phyloP scores from a whole-genome alignment of 2,888 invertebrate genomes.

The Hartigia nigra region DNA sequence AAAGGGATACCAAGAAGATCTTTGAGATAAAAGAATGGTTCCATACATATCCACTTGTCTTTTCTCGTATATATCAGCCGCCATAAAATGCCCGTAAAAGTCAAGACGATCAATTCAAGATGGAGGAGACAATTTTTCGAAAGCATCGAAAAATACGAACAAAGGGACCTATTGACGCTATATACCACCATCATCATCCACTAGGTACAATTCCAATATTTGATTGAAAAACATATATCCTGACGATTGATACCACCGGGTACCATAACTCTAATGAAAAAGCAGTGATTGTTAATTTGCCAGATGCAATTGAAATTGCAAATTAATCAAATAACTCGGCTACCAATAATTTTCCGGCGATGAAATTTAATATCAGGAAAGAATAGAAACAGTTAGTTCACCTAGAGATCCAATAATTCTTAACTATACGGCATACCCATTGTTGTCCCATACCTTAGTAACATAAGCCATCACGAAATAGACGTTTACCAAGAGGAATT shows the following conservation, averaged over 20 bases:
- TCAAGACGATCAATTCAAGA: background rate
- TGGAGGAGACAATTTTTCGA: background rate
- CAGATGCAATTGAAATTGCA: background rate
- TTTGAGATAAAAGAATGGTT: background rate
- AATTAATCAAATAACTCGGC: background rate
- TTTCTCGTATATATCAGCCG: background rate
- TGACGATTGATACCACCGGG: background rate
- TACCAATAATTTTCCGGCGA: background rate
- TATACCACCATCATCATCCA: background rate
- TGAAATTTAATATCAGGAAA: background rate
- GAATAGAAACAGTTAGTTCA: background rate
- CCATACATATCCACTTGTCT: background rate
- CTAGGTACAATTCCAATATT: background rate
- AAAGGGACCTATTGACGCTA: background rate
- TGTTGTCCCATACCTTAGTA: constrained; percentile 17
- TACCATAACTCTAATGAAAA: background rate
- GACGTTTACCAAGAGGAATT: constrained; percentile 33
- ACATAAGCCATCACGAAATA: constrained; percentile 32
- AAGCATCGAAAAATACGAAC: background rate
- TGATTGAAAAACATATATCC: background rate
- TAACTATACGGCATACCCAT: background rate
- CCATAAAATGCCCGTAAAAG: background rate
- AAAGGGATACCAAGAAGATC: background rate
- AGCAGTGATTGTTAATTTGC: background rate
- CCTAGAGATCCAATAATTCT: no score